phyloP scores from a whole-genome alignment of 2,113 vertebrate species.

The Athene noctua region DNA sequence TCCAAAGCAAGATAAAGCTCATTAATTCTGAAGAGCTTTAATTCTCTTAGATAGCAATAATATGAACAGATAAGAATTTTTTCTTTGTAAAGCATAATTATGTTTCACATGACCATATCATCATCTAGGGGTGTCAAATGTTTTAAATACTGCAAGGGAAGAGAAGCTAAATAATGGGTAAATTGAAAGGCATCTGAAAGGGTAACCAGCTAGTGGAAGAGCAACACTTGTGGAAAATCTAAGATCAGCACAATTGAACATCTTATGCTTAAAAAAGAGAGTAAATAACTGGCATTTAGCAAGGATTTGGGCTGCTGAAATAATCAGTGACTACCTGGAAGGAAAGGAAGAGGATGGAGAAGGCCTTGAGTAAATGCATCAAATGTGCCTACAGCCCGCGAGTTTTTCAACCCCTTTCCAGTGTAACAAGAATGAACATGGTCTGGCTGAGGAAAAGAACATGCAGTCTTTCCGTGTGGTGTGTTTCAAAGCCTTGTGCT shows the following conservation, averaged over 20 bases:
- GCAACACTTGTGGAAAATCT: not conserved
- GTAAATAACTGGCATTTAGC: not conserved
- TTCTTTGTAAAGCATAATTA: not conserved
- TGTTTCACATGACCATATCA: not conserved
- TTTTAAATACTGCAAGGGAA: not conserved
- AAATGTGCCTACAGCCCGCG: rapidly evolving
- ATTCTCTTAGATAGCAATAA: not conserved
- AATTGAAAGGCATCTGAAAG: not conserved
- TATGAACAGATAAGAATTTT: not conserved
- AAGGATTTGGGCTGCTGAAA: not conserved
- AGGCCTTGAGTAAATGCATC: not conserved
- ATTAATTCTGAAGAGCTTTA: not conserved
- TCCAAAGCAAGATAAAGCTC: not conserved
- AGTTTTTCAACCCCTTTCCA: not conserved
- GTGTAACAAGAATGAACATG: not conserved
- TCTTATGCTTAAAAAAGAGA: not conserved
- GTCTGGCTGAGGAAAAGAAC: not conserved
- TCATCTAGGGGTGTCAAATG: not conserved
- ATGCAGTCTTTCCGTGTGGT: not conserved
- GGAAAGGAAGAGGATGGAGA: not conserved
- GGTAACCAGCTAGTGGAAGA: not conserved
- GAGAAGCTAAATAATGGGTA: not conserved
- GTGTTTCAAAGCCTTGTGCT: not conserved
- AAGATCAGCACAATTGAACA: not conserved
- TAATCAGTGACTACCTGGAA: not conserved